phyloP scores from a whole-genome alignment of 2,888 invertebrate genomes.

The Oxyteleia sp. region DNA sequence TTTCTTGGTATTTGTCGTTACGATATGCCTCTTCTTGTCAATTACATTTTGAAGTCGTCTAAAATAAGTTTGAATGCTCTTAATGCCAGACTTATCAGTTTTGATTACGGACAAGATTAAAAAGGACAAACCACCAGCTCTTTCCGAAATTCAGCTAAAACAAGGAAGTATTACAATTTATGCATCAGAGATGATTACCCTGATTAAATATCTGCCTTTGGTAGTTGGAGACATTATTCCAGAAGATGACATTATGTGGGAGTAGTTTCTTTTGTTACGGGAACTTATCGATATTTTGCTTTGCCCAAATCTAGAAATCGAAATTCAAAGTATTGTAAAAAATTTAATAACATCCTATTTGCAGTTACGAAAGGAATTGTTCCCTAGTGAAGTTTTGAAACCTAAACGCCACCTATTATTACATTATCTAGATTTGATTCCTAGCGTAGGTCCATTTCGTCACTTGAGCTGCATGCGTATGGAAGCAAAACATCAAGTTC shows the following conservation, averaged over 20 bases:
- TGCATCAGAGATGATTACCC: conserved; percentile 66
- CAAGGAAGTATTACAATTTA: conserved; percentile 55
- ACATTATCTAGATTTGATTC: conserved; percentile 47
- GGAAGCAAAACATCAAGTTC: conserved; percentile 52
- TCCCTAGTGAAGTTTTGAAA: conserved; percentile 48
- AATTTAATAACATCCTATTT: conserved; percentile 47
- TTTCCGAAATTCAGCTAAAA: conserved; percentile 51
- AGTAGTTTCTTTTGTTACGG: conserved; percentile 57
- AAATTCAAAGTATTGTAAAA: conserved; percentile 28
- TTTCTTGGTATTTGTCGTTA: conserved; percentile 58
- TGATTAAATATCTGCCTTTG: conserved; percentile 62
- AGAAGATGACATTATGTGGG: conserved; percentile 53
- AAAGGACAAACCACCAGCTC: conserved; percentile 61
- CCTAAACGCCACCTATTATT: conserved; percentile 61
- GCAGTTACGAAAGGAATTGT: conserved; percentile 31
- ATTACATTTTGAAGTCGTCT: conserved; percentile 38
- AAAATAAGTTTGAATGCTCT: conserved; percentile 52
- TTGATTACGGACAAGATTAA: conserved; percentile 62
- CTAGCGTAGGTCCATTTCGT: conserved; percentile 28
- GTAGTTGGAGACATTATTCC: conserved; percentile 58
- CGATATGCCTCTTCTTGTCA: conserved; percentile 62
- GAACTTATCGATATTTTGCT: conserved; percentile 63
- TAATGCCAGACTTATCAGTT: conserved; percentile 62
- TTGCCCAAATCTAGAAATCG: conserved; percentile 45
- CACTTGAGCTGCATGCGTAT: conserved; percentile 50